Evolutionary conservation across 1,140 invertebrate species (phyloP).

Genomic region (Drosophila quadrilineata): DNA sequence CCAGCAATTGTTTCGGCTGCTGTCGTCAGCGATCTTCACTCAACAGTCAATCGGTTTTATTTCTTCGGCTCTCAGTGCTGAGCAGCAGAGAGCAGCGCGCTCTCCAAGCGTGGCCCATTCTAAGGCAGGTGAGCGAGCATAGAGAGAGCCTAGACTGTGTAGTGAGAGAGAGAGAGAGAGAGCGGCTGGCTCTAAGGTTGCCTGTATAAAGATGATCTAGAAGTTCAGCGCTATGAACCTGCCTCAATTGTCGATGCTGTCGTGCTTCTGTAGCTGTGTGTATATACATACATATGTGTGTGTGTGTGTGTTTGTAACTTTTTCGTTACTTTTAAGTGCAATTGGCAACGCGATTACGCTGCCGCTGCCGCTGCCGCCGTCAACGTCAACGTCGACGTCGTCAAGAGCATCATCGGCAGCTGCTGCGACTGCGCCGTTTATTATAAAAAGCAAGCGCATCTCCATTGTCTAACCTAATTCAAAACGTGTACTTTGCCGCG

Average conservation of each 20-base stretch:
- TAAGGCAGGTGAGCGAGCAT: slow-evolving; percentile 7
- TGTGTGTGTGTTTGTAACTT: too few species aligned
- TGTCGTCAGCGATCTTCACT: slow-evolving; percentile 61
- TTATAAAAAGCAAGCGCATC: slow-evolving; percentile 81
- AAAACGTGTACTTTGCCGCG: slow-evolving; percentile 76
- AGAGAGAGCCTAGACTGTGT: too few species aligned
- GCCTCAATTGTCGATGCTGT: slow-evolving; percentile 62
- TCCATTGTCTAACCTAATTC: slow-evolving; percentile 81
- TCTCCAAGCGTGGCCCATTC: slow-evolving; percentile 52
- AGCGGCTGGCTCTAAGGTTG: slow-evolving; percentile 2
- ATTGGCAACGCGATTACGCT: slow-evolving; percentile 57
- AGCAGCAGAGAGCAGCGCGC: slow-evolving; percentile 25
- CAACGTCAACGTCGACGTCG: slow-evolving; percentile 14
- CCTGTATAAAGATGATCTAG: slow-evolving; percentile 64
- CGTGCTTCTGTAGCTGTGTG: slow-evolving; percentile 30
- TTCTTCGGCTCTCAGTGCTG: slow-evolving; percentile 17
- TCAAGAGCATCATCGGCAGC: slow-evolving; percentile 33
- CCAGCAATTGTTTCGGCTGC: slow-evolving; percentile 12
- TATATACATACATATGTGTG: too few species aligned
- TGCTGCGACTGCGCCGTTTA: slow-evolving; percentile 47
- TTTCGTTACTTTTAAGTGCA: slow-evolving; percentile 60
- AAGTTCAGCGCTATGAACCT: slow-evolving; percentile 64
- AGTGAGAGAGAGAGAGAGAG: slow-evolving; percentile 14
- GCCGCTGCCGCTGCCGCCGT: background rate
- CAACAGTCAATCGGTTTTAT: slow-evolving; percentile 49